phyloP scores from a whole-genome alignment of 2,888 invertebrate genomes.

The Mythimna loreyi region DNA sequence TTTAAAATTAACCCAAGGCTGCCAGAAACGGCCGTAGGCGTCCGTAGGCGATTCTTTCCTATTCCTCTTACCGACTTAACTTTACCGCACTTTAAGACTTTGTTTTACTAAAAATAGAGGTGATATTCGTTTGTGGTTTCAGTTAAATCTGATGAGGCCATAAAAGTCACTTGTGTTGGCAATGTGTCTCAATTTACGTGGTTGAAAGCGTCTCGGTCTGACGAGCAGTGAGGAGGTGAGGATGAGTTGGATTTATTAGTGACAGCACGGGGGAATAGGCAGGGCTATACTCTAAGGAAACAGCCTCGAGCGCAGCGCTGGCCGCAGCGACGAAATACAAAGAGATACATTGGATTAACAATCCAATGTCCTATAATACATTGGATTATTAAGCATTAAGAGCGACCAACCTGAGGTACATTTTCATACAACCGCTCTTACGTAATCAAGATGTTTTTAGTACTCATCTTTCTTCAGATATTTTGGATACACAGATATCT shows the following conservation, averaged over 20 bases:
- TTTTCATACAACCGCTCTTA: no score
- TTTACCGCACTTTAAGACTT: neutral
- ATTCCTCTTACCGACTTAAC: conserved; percentile 35
- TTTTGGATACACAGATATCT: no score
- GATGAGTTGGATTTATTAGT: conserved; percentile 14
- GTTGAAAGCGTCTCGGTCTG: conserved; percentile 29
- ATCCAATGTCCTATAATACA: no score
- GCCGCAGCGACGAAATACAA: no score
- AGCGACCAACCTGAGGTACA: no score
- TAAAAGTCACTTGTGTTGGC: conserved; percentile 53
- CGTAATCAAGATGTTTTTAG: no score
- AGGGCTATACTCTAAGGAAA: no score
- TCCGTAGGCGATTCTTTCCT: conserved; percentile 56
- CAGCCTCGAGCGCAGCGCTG: no score
- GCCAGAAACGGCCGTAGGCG: conserved; percentile 31
- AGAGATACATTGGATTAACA: no score
- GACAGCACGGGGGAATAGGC: neutral
- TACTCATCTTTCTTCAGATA: no score
- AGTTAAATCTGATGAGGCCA: conserved; percentile 27
- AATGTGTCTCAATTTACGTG: conserved; percentile 60
- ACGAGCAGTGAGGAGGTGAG: conserved; percentile 9
- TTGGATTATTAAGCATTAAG: no score
- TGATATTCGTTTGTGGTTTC: conserved; percentile 15
- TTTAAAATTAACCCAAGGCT: conserved; percentile 44
- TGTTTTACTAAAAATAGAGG: conserved; percentile 2